Conservation (phyloP, 2,113 vertebrate species). For the Oreochromis tanganicae region DNA sequence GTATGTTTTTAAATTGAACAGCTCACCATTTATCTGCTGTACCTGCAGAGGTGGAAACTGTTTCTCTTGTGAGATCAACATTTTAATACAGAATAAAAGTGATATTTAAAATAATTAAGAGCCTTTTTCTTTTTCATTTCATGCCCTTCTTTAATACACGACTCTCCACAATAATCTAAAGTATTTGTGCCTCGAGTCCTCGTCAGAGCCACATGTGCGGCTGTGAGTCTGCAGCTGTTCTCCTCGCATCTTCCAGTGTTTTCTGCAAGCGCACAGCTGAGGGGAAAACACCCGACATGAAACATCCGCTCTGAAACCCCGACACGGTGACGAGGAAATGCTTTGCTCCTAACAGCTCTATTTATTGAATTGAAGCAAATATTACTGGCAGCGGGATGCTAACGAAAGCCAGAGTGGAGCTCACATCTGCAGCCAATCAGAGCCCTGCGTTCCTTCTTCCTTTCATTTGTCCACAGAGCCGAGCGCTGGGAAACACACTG, state of each 20-base stretch:
- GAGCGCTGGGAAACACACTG: constrained; percentile 60
- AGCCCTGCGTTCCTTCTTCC: constrained; percentile 57
- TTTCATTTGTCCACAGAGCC: constrained; percentile 70
- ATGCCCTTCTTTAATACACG: background rate
- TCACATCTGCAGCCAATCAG: constrained; percentile 76
- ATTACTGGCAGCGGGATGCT: constrained; percentile 72
- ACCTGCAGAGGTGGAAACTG: background rate
- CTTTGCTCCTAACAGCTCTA: constrained; percentile 68
- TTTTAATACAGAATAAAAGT: background rate
- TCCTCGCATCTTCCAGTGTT: background rate
- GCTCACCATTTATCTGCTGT: background rate
- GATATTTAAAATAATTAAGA: background rate
- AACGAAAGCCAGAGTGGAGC: constrained; percentile 71
- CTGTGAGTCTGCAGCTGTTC: background rate
- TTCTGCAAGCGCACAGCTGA: background rate
- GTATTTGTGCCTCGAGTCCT: background rate
- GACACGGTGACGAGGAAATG: constrained; percentile 70
- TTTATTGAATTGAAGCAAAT: constrained; percentile 76
- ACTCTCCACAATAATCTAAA: background rate
- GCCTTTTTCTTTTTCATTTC: background rate
- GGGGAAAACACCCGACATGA: constrained; percentile 33
- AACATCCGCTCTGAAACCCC: constrained; percentile 53
- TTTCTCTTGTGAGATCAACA: background rate
- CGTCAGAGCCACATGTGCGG: background rate
- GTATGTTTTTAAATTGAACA: background rate